Evolutionary conservation across 2,113 vertebrate species (phyloP).

Genomic region (Maccullochella peelii): DNA sequence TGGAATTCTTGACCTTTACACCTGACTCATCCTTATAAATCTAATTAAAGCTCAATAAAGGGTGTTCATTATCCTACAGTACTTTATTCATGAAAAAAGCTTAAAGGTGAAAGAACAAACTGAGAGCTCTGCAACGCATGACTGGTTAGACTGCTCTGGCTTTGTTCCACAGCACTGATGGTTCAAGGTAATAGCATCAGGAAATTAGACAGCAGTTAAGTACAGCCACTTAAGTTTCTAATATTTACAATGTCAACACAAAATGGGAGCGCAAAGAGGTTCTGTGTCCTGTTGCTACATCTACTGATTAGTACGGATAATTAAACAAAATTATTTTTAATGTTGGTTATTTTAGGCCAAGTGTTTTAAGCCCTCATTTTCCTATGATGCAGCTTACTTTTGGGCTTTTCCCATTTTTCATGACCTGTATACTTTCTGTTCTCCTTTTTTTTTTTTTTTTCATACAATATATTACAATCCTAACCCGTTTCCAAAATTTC

Average conservation of each 20-base stretch:
- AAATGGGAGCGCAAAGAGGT: slow-evolving; percentile 27
- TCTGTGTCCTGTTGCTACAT: slow-evolving; percentile 40
- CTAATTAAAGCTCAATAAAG: slow-evolving; percentile 39
- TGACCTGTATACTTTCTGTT: neutral
- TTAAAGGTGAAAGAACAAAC: slow-evolving; percentile 37
- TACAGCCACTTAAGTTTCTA: slow-evolving; percentile 53
- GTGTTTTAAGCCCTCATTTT: slow-evolving; percentile 19
- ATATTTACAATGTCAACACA: slow-evolving; percentile 68
- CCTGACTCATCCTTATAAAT: slow-evolving; percentile 11
- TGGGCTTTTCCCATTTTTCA: neutral
- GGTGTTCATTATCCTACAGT: slow-evolving; percentile 25
- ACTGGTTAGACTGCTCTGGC: slow-evolving; percentile 6
- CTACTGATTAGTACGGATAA: slow-evolving; percentile 45
- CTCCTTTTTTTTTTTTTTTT: neutral
- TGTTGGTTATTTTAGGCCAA: slow-evolving; percentile 43
- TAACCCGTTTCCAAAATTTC: neutral
- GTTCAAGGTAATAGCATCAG: slow-evolving; percentile 41
- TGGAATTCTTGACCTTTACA: slow-evolving; percentile 1
- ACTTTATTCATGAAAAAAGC: slow-evolving; percentile 1
- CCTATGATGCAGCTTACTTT: neutral
- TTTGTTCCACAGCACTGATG: slow-evolving; percentile 34
- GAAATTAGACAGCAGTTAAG: slow-evolving; percentile 66
- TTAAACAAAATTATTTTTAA: slow-evolving; percentile 52
- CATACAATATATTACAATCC: no score
- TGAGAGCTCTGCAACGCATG: slow-evolving; percentile 1